A percentile compares a stretch with the other conserved stretches of the same genome.
Conservation (phyloP, 1,140 invertebrate genomes). For the Halesus radiatus region DNA sequence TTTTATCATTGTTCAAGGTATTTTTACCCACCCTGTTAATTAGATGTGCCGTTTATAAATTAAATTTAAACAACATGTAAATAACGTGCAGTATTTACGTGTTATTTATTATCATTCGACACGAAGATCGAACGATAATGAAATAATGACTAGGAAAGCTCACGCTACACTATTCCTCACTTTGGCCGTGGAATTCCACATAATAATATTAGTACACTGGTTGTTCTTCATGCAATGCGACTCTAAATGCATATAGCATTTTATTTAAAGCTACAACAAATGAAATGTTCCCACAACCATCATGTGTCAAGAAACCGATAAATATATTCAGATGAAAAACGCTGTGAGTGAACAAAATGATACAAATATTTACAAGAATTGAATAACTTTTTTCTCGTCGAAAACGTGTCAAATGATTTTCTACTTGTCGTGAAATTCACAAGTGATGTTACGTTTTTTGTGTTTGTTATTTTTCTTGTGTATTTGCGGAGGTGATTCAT, state of each 20-base stretch:
- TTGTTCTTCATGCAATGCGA: no score
- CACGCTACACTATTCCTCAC: neutral
- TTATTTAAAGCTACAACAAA: neutral
- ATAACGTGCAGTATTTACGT: constrained; percentile 14
- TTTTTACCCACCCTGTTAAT: no score
- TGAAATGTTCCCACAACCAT: neutral
- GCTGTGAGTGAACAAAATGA: no score
- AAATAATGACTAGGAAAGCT: neutral
- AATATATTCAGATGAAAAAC: neutral
- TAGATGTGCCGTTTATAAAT: no score
- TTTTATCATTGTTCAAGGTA: no score
- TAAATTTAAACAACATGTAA: neutral
- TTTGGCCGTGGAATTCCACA: no score
- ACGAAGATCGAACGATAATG: neutral
- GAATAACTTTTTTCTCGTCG: neutral
- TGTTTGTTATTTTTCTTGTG: neutral
- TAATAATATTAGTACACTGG: no score
- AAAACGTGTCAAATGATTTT: neutral
- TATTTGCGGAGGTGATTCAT: neutral
- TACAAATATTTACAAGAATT: neutral
- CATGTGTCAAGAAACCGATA: neutral
- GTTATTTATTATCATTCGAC: neutral
- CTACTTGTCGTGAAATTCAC: neutral
- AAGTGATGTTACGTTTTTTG: neutral
- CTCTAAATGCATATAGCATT: no score